Base-by-base conservation (phyloP, 1,140 invertebrate genomes). In the Drosophila azteca region DNA sequence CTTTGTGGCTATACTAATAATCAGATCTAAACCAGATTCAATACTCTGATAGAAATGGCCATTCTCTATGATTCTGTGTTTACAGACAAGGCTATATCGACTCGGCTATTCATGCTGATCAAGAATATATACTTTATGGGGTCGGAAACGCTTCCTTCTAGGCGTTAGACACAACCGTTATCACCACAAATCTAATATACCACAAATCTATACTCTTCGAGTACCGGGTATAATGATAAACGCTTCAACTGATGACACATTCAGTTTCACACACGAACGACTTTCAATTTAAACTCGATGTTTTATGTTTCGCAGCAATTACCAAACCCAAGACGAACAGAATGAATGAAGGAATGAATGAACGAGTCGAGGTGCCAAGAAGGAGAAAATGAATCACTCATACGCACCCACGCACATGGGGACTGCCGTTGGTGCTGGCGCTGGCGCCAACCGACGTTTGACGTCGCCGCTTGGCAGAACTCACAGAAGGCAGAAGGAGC, bases 221-320 rank as follows among this genome's bases (percentile, higher is more conserved):
- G n/a, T n/a, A n/a, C n/a, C n/a, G n/a, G n/a, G n/a, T n/a, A n/a
- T n/a, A n/a, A 88, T 88, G 83, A 88, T 88, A 88, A 88, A 88
- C 83, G 83, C 83, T 88, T 88, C 83, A 88, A 88, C 83, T 88
- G 83, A 88, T 88, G 83, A 88, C 83, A 88, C 83, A 88, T 88
- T 88, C 83, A 88, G 83, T 88, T 88, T 88, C 83, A 88, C 83
- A 88, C 83, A 88, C 83, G 83, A 88, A 88, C 83, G 83, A 88
- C 76, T 88, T 88, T 88, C 83, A 88, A 88, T 88, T 88, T 88
- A 88, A 83, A 88, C 88, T 88, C 88, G 83, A 88, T 88, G 83
- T 88, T 88, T 88, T 88, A 88, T 88, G 83, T 88, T 88, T 88
- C 79, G 79, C 84, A 88, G 83, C 83, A 79, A 83, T 88, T 88